Conservation (phyloP, 2,888 invertebrate genomes). For the Sminthurides aquaticus region DNA sequence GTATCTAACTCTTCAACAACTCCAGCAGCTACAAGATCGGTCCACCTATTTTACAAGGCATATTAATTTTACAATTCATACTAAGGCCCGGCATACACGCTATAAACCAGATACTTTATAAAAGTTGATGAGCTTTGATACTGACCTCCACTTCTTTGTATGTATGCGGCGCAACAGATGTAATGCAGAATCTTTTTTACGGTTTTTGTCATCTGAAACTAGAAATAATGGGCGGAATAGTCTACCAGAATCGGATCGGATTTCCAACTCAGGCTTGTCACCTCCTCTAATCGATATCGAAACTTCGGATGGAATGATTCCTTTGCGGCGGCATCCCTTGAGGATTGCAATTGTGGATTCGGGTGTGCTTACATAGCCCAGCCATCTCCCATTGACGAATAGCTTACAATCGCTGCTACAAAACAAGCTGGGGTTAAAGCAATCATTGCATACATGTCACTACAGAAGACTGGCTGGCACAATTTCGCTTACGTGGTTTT, state of each 20-base stretch:
- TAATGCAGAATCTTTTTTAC: too few species aligned
- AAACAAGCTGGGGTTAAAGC: not conserved
- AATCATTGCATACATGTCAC: not conserved
- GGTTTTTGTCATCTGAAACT: too few species aligned
- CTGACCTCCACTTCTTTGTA: too few species aligned
- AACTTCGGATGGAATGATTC: constrained; percentile 57
- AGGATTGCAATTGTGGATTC: constrained; percentile 54
- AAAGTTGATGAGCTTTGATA: too few species aligned
- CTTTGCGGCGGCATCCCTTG: constrained; percentile 48
- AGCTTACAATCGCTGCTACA: constrained; percentile 53
- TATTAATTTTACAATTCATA: too few species aligned
- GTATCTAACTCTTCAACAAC: constrained; percentile 59
- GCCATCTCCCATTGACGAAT: constrained; percentile 58
- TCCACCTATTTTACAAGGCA: constrained; percentile 36
- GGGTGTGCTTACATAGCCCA: constrained; percentile 55
- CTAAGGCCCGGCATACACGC: too few species aligned
- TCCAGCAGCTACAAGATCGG: constrained; percentile 54
- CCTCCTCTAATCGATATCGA: constrained; percentile 22
- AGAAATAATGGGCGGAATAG: constrained; percentile 56
- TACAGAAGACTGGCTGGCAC: too few species aligned
- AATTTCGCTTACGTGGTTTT: too few species aligned
- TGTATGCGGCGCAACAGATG: too few species aligned
- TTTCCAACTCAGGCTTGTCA: constrained; percentile 45
- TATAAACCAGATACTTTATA: too few species aligned
- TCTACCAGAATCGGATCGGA: constrained; percentile 57